phyloP scores from a whole-genome alignment of 2,888 invertebrate species.

The Copidosoma aretas region DNA sequence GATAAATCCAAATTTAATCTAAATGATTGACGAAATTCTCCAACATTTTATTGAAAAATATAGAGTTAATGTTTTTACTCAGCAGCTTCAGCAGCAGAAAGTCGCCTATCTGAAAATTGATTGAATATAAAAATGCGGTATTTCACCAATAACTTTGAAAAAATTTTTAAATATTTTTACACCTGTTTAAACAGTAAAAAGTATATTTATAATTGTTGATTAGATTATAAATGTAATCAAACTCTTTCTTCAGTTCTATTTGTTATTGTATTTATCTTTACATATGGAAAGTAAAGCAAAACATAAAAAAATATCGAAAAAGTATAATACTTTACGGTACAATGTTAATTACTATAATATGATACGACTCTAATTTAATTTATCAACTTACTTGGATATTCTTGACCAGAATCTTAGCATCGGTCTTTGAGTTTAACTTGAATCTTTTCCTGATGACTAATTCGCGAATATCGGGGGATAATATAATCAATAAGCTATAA shows the following conservation, averaged over 20 bases:
- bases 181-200: no score
- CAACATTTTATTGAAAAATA: slow-evolving; percentile 80
- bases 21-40: slow-evolving; percentile 77
- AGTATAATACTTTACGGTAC: no score
- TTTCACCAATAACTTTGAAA: no score
- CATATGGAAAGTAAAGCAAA: no score
- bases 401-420: slow-evolving; percentile 77
- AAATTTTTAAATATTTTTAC: no score
- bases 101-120: slow-evolving; percentile 75
- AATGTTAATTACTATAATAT: no score
- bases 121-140: not conserved
- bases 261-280: no score
- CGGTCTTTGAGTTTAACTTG: slow-evolving; percentile 77
- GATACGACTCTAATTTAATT: no score
- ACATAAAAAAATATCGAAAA: slow-evolving; percentile 3
- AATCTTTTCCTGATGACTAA: slow-evolving; percentile 81
- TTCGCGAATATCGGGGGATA: slow-evolving; percentile 81
- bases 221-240: no score
- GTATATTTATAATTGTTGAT: no score
- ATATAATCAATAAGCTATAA: slow-evolving; percentile 80
- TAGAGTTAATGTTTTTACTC: slow-evolving; percentile 85
- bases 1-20: slow-evolving; percentile 72
- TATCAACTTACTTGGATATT: slow-evolving; percentile 82
- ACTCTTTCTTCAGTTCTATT: no score
- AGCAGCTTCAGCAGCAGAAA: slow-evolving; percentile 83